Evolutionary conservation across 1,140 invertebrate species (phyloP).

Genomic region (Drosophila prosaltans): DNA sequence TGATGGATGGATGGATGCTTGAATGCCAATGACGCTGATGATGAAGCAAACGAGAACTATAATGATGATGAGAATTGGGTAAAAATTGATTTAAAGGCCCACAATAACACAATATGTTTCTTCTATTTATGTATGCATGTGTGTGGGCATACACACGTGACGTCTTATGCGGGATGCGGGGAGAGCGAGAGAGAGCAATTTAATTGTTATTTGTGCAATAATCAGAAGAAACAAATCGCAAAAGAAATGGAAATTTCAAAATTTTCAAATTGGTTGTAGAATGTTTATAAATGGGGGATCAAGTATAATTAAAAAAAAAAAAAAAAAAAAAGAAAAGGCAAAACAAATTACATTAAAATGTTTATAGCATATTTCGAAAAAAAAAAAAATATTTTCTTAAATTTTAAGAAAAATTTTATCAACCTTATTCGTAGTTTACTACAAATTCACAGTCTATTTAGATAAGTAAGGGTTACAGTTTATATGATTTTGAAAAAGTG

Average conservation of each 20-base stretch:
- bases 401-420: too few relatives aligned
- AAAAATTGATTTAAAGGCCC: slow-evolving; percentile 18
- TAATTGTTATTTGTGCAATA: slow-evolving; percentile 50
- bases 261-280: background rate
- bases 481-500: too few relatives aligned
- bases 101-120: slow-evolving; percentile 12
- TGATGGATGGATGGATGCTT: slow-evolving; percentile 43
- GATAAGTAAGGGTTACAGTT: too few relatives aligned
- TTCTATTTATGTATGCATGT: background rate
- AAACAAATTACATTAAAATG: background rate
- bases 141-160: background rate
- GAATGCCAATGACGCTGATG: slow-evolving; percentile 20
- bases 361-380: too few relatives aligned
- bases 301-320: slow-evolving; percentile 2
- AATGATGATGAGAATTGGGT: slow-evolving; percentile 25
- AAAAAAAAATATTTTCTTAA: too few relatives aligned
- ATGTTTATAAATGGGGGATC: slow-evolving; percentile 4
- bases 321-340: background rate
- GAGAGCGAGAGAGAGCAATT: slow-evolving; percentile 4
- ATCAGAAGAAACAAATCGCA: slow-evolving; percentile 48
- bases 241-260: slow-evolving; percentile 23
- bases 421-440: too few relatives aligned
- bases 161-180: too few relatives aligned
- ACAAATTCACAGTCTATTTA: too few relatives aligned
- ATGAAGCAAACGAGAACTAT: background rate